Evolutionary conservation across 1,140 invertebrate species (phyloP), one percentile per base, ranked within the genome.

Genomic region (Listronotus oregonensis): DNA sequence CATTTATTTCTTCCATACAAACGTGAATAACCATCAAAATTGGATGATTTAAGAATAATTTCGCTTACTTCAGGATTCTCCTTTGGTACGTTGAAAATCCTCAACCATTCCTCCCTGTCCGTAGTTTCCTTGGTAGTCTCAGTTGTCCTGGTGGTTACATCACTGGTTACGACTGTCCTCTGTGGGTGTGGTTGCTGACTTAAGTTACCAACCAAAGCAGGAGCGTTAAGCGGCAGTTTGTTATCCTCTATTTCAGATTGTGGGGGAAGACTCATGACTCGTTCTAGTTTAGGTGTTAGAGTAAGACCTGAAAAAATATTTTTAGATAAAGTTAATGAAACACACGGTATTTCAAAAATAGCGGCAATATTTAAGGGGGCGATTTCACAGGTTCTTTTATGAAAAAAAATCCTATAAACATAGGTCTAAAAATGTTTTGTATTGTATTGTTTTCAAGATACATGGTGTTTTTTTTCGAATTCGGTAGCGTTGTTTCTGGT

Each of bases 211-310:
- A 88, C 86, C 60, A 88, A 71, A 70, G 87, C 83, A 0, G 86
- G 86, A 0, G 82, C 82, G 77, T 82, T 84, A 5, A 85, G 73
- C 11, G 79, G 83, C 64, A 81, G 78, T 65, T 82, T 83, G 59
- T 81, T 82, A 76, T 80, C 74, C 80, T 80, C 79, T 55, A 83
- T 82, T 72, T 74, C 82, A 46, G 84, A 83, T 58, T 81, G 79
- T 0, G 80, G 81, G 31, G 85, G 87, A 78, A 82, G 71, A 64
- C 73, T 86, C 76, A 84, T 76, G 61, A 80, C 86, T 67, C 85
- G 79, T 70, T 87, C 85, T 77, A 85, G 82, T 75, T 86, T 84
- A 0, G 86, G 86, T 0, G 85, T 86, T 0, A 88, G 75, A 0
- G 89, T 90, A 73, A 90, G 82, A 0, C 89, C 62, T 64, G 21